Base-by-base conservation (phyloP, 1,140 invertebrate genomes). In the Brachystomella parvula region DNA sequence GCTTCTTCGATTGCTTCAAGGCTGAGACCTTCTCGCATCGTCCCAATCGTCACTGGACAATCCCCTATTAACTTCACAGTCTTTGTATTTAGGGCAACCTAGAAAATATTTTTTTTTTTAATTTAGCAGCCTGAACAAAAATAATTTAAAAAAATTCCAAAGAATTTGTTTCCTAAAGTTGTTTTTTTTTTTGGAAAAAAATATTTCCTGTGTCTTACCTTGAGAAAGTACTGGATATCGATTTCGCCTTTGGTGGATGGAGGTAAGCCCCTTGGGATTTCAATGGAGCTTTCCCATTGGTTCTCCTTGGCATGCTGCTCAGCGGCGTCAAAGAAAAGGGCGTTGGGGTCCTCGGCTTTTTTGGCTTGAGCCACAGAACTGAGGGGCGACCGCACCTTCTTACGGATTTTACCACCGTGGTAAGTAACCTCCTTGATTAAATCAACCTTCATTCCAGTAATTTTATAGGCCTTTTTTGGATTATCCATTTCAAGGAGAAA, bases 401-500 rank as follows among this genome's bases (percentile, higher is more conserved):
- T 59, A 21, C 26, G 9, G 21, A 32, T 21, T 30, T 29, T 32
- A 9, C 57, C 57, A 30, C 57, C 65, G 3, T 63, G 47, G 29
- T 66, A 66, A 39, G 17, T 56, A 3, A 58, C 47, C 44, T 49
- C 49, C 31, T 57, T 59, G 17, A 66, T 49, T 12, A 66, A 29
- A 19, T 47, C 28, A 6, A 66, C 60, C 15, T 1, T 39, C 31
- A 60, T 47, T 15, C 2, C 47, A 1, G 3, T 39, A 35, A 66
- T 63, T 31, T 66, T 58, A 39, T 62, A 47, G 17, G 59, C 60
- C 19, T 61, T 61, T 32, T 1, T 15, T 21, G 65, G 65, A 56
- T 66, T 66, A 2, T 66, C 65, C 2, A 63, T n/a, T 15, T 66
- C 65, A 9, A 66, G 49, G n/a, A 31, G 30, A 31, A 66, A 66